Base-by-base conservation (phyloP, 2,888 invertebrate genomes). In the Ormia ochracea region DNA sequence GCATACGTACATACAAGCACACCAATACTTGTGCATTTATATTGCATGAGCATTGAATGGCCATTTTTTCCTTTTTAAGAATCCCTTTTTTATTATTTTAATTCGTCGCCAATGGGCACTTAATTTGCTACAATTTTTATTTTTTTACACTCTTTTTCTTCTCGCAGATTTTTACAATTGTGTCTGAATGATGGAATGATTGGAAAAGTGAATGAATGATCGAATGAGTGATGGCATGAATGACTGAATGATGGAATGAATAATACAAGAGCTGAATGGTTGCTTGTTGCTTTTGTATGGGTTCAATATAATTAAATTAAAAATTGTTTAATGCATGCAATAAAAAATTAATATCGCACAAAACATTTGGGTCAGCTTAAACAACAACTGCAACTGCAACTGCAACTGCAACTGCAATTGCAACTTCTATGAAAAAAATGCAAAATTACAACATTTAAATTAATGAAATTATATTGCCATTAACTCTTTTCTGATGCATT, bases 281-380 rank as follows among this genome's bases (percentile, higher is more conserved):
- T 45, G 58, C 23, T 21, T 28, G 36, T 14, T 26, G 74, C 58
- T 43, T 69, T 76, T 38, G 4, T 61, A 63, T 56, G 17, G 28
- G 63, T 48, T 76, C n/a, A 56, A 69, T 69, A 69, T 76, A 76
- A 76, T 76, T 76, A 76, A 76, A 76, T 76, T 76, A 76, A 76
- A 76, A 76, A 56, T 31, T 45, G 69, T 56, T 76, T 63, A 56
- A 63, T 63, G 54, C 31, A 17, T 23, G 61, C 69, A 69, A 76
- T 76, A 69, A 74, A 69, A 61, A 63, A 69, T 45, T 54, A 63
- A 76, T 69, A 54, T 69, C 54, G 14, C 48, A 31, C 41, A 63
- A 69, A 69, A 76, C 48, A 69, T 76, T 69, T 76, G 69, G 76
- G 76, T 69, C 76, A 76, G 38, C 45, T 69, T 74, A 58, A 65